Percentiles rank a stretch among this genome's conserved stretches.
These are phyloP conservation scores for Sterna hirundo DNA, from an alignment of 2,113 vertebrate species.

Conservation along the genomic window DNA sequence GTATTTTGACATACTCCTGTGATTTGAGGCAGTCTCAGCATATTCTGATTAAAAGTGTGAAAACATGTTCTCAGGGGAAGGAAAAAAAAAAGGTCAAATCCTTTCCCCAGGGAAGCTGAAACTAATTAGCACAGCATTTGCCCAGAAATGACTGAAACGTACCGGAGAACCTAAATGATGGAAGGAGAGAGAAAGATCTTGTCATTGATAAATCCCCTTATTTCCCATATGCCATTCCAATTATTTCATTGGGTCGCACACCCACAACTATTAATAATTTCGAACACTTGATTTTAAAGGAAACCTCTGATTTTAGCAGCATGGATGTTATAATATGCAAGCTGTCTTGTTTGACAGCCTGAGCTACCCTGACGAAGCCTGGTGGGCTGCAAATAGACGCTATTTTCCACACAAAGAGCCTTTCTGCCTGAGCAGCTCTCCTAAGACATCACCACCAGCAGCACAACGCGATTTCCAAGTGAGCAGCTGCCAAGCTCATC, in stretches of 20 bases:
- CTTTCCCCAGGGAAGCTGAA: not conserved
- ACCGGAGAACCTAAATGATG: not conserved
- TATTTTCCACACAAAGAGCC: not conserved
- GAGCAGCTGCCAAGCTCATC: slow-evolving; percentile 34
- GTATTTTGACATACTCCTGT: not conserved
- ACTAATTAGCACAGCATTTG: slow-evolving; percentile 15
- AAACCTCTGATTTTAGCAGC: not conserved
- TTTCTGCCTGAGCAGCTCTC: slow-evolving; percentile 35
- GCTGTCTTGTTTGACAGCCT: not conserved
- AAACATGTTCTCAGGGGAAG: not conserved
- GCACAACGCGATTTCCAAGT: not conserved
- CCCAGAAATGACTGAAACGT: not conserved
- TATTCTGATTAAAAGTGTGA: slow-evolving; percentile 17
- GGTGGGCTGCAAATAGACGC: not conserved
- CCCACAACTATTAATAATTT: not conserved
- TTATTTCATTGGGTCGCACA: not conserved
- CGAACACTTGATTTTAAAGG: not conserved
- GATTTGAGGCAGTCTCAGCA: not conserved
- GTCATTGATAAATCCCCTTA: not conserved
- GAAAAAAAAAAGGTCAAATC: not conserved
- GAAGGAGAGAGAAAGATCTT: not conserved
- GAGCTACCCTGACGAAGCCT: not conserved
- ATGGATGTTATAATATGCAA: not conserved
- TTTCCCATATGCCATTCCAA: not conserved
- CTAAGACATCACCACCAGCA: not conserved